A percentile compares a stretch with the other conserved stretches of the same genome.
Conservation (phyloP, 2,797 vertebrate species). For the Rhinatrema bivittatum region DNA sequence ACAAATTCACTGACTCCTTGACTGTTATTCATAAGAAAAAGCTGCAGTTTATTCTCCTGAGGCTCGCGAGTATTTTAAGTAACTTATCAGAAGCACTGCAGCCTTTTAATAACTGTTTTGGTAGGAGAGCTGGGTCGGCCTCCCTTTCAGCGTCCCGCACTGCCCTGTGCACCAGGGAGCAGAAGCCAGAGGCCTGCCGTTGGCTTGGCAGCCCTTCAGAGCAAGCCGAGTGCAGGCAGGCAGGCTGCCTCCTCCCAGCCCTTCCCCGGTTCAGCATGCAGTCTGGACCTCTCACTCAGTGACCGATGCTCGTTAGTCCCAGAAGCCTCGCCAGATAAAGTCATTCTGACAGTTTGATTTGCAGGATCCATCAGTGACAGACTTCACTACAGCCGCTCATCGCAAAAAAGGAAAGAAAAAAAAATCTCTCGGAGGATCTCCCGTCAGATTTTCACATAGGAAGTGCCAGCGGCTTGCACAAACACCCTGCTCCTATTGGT, state of each 20-base stretch:
- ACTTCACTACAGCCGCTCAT: neutral
- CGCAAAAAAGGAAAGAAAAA: constrained; percentile 8
- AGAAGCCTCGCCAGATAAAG: constrained; percentile 7
- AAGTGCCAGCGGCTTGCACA: neutral
- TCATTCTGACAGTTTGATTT: constrained; percentile 18
- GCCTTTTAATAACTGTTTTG: too few species aligned
- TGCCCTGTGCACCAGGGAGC: too few species aligned
- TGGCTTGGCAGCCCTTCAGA: constrained; percentile 16
- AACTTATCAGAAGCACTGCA: too few species aligned
- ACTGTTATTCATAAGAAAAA: too few species aligned
- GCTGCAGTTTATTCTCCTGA: too few species aligned
- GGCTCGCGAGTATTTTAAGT: too few species aligned
- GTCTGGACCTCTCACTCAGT: constrained; percentile 13
- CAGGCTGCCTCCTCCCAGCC: neutral
- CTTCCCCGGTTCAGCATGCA: constrained; percentile 20
- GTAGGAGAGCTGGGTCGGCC: too few species aligned
- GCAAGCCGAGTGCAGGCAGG: constrained; percentile 7
- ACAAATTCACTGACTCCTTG: too few species aligned
- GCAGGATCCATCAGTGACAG: constrained; percentile 5
- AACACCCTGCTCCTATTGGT: neutral
- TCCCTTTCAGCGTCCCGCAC: too few species aligned
- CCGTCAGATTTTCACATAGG: neutral
- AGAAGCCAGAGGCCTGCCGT: neutral
- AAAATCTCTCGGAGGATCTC: constrained; percentile 5
- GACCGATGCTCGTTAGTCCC: constrained; percentile 21